Base-by-base conservation (phyloP, 92 coral and sea anemone genomes). In the Isaurus tuberculatus region DNA sequence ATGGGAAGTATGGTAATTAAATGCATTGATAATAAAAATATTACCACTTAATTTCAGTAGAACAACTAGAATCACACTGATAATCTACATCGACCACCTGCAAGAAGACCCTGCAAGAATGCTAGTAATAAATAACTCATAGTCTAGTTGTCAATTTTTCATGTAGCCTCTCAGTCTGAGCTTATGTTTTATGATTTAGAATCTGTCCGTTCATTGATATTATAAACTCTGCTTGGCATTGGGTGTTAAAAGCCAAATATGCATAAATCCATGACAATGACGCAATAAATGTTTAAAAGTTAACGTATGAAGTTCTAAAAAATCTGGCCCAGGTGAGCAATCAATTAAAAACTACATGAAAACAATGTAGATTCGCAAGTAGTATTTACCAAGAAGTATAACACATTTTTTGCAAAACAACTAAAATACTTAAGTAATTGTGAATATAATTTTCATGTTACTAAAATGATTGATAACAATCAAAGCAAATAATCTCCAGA, bases 41-140 rank as follows among this genome's bases (percentile, higher is more conserved):
- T 55, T 55, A 55, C 64, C 64, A 55, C 64, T 22, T 55, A 55
- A 55, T 55, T 55, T 55, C 64, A 55, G 64, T 55, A 55, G 64
- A 55, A 55, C 64, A 55, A 55, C 64, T 55, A 55, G 64, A 3
- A 55, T 55, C 64, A 55, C 64, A 55, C 64, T 55, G 64, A 55
- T 55, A 55, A 55, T 55, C 64, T 55, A 55, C 26, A 55, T 4
- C 64, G 64, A 55, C 64, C 64, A 55, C 64, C 23, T 55, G 64
- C 64, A 55, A 55, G 64, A 55, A 55, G 64, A 55, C 64, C 64
- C 64, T 55, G 64, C 64, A 55, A 55, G 64, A 55, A 55, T 55
- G 64, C 64, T 55, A 55, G 64, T 55, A 55, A 55, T 55, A 55
- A 55, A 55, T 55, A 55, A 55, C 64, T 55, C 64, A 3, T 55